Evolutionary conservation across 2,113 vertebrate genomes (phyloP), one percentile per base, ranked within the genome.

Genomic region (Vanacampus margaritifer): DNA sequence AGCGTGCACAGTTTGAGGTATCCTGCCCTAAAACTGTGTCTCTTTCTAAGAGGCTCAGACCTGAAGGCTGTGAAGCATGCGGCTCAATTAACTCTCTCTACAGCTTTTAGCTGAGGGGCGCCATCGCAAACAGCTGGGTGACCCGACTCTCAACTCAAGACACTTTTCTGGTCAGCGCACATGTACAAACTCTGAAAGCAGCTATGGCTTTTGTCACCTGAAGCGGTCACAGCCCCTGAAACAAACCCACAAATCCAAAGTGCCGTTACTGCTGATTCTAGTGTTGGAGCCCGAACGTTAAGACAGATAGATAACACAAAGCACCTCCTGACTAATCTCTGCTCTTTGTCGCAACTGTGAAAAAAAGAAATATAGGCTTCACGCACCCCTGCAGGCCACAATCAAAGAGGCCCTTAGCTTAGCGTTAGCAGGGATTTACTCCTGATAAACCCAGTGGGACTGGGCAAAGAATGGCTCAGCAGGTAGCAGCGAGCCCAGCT

Each of bases 21-120:
- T 66, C 41, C 69, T n/a, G 63, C 65, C 68, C 61, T 76, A 64
- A 76, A 54, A 72, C 77, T 68, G 69, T 43, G 72, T 76, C 69
- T 57, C 72, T 78, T 85, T n/a, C n/a, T 82, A 70, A 90, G 89
- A 80, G 71, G 75, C 78, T 89, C 78, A 64, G 64, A 28, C 86
- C 86, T 78, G 82, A 86, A 89, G 82, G 72, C 87, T 87, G 73
- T 83, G 85, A 91, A 91, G 86, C 81, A 84, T 74, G 79, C 83
- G 78, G 87, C 88, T 90, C 91, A 93, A 93, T 93, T 92, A 93
- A 93, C 88, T 93, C 84, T 84, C 79, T 68, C 84, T 74, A 28
- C 84, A 88, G 91, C 86, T 86, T 84, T 89, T 84, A 85, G 76
- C 75, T 77, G 80, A 35, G 37, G 74, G 71, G 37, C 66, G 76